phyloP scores from a whole-genome alignment of 2,888 invertebrate genomes.

The Willowsia nigromaculata region DNA sequence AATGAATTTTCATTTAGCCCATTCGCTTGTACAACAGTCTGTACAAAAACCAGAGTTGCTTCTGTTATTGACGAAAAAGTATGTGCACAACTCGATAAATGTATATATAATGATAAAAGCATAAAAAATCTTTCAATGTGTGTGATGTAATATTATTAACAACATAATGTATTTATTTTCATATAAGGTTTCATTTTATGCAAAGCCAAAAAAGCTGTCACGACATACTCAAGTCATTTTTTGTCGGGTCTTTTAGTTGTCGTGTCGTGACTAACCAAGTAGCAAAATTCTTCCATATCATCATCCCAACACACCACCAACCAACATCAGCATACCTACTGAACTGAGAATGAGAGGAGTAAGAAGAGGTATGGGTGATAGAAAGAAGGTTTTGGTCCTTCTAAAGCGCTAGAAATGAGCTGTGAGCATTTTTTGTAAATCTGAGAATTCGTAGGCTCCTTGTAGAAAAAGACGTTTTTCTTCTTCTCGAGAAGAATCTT shows the following conservation, averaged over 20 bases:
- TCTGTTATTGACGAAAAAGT: slow-evolving; percentile 25
- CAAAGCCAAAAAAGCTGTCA: slow-evolving; percentile 64
- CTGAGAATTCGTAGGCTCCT: background rate
- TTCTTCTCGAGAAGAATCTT: slow-evolving; percentile 35
- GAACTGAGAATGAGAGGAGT: background rate
- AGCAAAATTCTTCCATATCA: slow-evolving; percentile 64
- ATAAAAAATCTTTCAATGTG: background rate
- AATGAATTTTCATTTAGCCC: slow-evolving; percentile 57
- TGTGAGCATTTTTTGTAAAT: background rate
- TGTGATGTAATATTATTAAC: slow-evolving; percentile 51
- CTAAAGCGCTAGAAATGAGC: background rate
- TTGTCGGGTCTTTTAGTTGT: slow-evolving; percentile 63
- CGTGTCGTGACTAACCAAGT: slow-evolving; percentile 74
- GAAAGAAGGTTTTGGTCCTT: slow-evolving; percentile 51
- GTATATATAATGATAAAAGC: background rate
- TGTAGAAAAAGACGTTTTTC: slow-evolving; percentile 43
- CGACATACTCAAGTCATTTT: slow-evolving; percentile 68
- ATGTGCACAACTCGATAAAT: background rate
- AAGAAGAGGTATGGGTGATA: slow-evolving; percentile 6
- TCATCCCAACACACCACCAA: background rate
- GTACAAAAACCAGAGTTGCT: slow-evolving; percentile 41
- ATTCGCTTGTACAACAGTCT: slow-evolving; percentile 21
- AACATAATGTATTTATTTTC: slow-evolving; percentile 71
- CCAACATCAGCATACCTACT: background rate
- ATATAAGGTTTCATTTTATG: slow-evolving; percentile 68